Conservation (phyloP, 2,113 vertebrate genomes). For the Saguinus imperator region DNA sequence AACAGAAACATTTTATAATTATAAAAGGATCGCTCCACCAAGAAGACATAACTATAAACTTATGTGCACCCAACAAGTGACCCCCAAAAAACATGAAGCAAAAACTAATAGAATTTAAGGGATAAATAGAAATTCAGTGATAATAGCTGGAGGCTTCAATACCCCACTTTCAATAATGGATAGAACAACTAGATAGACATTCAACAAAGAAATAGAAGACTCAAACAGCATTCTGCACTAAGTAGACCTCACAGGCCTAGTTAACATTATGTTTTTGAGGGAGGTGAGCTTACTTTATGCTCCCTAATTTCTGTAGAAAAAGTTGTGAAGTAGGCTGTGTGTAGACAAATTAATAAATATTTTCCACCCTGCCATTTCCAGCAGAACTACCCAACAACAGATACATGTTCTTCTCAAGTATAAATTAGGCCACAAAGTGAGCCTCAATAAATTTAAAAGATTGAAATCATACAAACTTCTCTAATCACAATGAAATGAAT, state of each 20-base stretch:
- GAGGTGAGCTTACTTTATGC: constrained; percentile 22
- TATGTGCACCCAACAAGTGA: not conserved
- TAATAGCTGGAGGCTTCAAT: not conserved
- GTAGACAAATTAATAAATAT: constrained; percentile 18
- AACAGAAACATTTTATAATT: not conserved
- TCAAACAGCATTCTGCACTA: not conserved
- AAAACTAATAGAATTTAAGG: not conserved
- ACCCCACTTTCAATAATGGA: not conserved
- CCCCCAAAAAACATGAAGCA: not conserved
- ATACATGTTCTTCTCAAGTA: not conserved
- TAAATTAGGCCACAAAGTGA: not conserved
- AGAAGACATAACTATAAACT: constrained; percentile 14
- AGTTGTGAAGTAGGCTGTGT: not conserved
- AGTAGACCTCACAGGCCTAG: not conserved
- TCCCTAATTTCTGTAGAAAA: not conserved
- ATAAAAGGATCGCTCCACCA: not conserved
- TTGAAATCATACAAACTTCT: constrained; percentile 12
- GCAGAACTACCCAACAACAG: not conserved
- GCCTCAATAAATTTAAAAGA: not conserved
- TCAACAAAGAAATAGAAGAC: constrained; percentile 21
- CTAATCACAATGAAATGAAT: not conserved
- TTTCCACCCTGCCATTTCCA: constrained; percentile 19
- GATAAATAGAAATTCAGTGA: constrained; percentile 18
- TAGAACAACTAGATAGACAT: not conserved
- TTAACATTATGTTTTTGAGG: constrained; percentile 34